Conservation (phyloP, 2,888 invertebrate genomes). For the Mongoloraphidia duomilia region DNA sequence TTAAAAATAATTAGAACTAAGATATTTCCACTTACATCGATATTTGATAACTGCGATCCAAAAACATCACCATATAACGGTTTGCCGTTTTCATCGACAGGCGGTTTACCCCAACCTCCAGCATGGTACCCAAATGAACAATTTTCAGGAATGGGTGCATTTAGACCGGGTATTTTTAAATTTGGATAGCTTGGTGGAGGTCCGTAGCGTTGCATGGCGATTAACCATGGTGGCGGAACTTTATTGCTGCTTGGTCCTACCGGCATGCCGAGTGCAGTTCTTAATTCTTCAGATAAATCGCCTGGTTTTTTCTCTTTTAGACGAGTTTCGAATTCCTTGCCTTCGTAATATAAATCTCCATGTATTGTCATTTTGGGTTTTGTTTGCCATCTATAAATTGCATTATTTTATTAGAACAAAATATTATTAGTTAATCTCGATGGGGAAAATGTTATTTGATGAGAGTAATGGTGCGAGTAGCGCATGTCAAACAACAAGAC, state of each 20-base stretch:
- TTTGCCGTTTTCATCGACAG: constrained; percentile 95
- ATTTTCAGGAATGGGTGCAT: constrained; percentile 94
- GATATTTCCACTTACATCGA: constrained; percentile 45
- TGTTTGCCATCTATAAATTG: constrained; percentile 73
- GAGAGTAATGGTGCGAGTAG: background rate
- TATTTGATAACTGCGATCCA: constrained; percentile 61
- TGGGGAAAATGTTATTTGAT: background rate
- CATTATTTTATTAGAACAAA: background rate
- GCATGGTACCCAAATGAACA: constrained; percentile 99
- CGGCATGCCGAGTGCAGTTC: constrained; percentile 97
- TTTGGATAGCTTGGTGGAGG: constrained; percentile 99
- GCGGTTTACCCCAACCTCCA: constrained; percentile 99
- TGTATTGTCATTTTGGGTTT: constrained; percentile 99
- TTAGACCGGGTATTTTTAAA: constrained; percentile 91
- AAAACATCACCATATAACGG: constrained; percentile 99
- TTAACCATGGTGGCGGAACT: constrained; percentile 91
- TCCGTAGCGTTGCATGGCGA: constrained; percentile 95
- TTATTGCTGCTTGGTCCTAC: constrained; percentile 86
- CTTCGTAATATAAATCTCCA: constrained; percentile 97
- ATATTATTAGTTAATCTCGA: too few species aligned
- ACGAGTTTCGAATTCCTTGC: constrained; percentile 96
- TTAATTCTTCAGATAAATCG: constrained; percentile 86
- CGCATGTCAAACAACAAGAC: too few species aligned
- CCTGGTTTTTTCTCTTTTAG: constrained; percentile 98
- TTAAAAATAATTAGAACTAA: too few species aligned